These are phyloP conservation scores for Globia sparganii DNA, from an alignment of 2,888 invertebrate genomes.

Conservation along the genomic window DNA sequence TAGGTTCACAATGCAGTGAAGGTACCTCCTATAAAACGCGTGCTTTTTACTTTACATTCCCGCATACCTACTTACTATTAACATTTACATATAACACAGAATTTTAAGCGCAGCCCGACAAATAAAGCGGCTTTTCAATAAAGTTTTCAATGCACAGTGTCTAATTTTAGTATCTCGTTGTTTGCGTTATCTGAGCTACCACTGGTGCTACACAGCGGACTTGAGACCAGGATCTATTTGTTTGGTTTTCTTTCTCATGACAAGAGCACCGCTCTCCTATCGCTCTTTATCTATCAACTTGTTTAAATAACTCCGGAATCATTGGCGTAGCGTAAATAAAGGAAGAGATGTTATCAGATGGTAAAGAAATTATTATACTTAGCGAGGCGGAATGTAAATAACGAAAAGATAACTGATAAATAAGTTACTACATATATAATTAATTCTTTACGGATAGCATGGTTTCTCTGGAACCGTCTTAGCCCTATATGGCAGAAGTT, in stretches of 20 bases:
- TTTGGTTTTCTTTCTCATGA: constrained; percentile 83
- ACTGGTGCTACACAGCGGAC: constrained; percentile 83
- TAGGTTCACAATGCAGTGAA: not conserved
- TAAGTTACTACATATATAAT: not conserved
- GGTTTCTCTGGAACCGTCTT: not conserved
- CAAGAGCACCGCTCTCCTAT: constrained; percentile 85
- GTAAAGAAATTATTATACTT: constrained; percentile 78
- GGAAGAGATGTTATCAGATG: constrained; percentile 84
- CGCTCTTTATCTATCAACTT: constrained; percentile 87
- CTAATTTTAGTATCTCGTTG: constrained; percentile 71
- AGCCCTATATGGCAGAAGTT: not conserved
- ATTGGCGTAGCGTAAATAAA: constrained; percentile 85
- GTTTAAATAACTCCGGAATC: constrained; percentile 83
- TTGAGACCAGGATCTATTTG: constrained; percentile 82
- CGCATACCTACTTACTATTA: not conserved
- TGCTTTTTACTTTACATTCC: constrained; percentile 1
- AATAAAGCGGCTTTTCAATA: constrained; percentile 8
- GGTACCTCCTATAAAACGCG: too few species aligned
- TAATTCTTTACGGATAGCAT: not conserved
- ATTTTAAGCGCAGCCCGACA: not conserved
- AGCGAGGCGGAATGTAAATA: constrained; percentile 5
- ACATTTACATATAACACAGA: not conserved
- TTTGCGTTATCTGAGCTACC: constrained; percentile 79
- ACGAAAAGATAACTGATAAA: not conserved
- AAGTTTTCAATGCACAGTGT: constrained; percentile 53